Conservation (phyloP, 1,140 invertebrate species). For the Dendroctonus ponderosae region DNA sequence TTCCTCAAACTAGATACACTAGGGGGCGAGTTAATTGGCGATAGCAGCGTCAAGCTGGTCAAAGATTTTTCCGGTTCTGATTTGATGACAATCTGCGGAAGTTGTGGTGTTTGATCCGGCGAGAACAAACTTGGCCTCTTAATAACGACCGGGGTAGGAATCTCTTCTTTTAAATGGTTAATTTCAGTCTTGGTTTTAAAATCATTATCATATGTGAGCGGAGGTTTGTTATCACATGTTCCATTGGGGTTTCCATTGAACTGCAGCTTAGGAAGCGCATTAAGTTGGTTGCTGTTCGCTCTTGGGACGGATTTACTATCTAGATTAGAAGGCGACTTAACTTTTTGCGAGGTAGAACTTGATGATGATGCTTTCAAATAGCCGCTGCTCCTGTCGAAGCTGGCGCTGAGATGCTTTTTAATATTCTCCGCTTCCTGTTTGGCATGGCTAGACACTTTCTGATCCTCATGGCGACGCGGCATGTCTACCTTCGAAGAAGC, state of each 20-base stretch:
- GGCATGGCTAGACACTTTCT: constrained; percentile 27
- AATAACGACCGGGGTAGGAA: constrained; percentile 38
- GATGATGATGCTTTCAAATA: constrained; percentile 36
- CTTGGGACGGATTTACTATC: constrained; percentile 49
- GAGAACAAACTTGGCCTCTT: constrained; percentile 54
- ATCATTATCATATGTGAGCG: constrained; percentile 22
- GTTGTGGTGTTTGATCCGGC: constrained; percentile 53
- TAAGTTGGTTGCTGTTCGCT: constrained; percentile 17
- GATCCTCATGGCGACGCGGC: constrained; percentile 36
- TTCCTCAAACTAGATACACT: constrained; percentile 35
- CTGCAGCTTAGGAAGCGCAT: constrained; percentile 25
- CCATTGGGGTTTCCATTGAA: constrained; percentile 41
- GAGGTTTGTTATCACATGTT: constrained; percentile 20
- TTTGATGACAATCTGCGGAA: constrained; percentile 38
- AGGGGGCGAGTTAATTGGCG: constrained; percentile 43
- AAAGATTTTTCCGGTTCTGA: constrained; percentile 15
- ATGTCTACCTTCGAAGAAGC: constrained; percentile 38
- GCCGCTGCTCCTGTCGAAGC: constrained; percentile 37
- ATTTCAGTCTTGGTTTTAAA: constrained; percentile 37
- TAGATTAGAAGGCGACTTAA: constrained; percentile 44
- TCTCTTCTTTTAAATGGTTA: constrained; percentile 37
- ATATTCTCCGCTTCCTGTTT: constrained; percentile 42
- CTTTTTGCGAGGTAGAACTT: constrained; percentile 48
- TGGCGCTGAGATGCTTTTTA: constrained; percentile 43
- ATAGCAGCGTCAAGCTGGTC: constrained; percentile 29